Evolutionary conservation across 2,113 vertebrate genomes (phyloP).

Genomic region (Pardalotus punctatus): DNA sequence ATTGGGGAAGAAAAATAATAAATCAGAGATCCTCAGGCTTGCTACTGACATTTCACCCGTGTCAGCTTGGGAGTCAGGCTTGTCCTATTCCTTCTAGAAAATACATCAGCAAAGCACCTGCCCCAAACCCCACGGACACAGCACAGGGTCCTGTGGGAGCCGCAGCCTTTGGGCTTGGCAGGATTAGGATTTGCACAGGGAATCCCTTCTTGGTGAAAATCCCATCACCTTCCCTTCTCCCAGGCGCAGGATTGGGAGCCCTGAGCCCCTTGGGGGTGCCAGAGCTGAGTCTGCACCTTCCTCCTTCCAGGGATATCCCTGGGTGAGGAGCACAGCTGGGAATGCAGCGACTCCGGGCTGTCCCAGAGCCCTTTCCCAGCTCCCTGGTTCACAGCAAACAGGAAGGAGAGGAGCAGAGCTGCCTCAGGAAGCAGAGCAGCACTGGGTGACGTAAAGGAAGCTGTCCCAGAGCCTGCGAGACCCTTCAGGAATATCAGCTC

Average conservation of each 20-base stretch:
- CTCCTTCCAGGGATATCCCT: not conserved
- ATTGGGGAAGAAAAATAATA: not conserved
- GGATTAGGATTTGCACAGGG: not conserved
- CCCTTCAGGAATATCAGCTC: not conserved
- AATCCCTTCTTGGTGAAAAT: not conserved
- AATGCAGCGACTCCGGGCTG: no score
- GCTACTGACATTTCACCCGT: not conserved
- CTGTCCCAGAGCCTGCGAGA: not conserved
- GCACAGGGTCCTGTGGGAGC: not conserved
- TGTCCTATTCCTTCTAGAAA: not conserved
- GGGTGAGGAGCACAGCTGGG: no score
- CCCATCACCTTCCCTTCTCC: not conserved
- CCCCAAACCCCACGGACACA: not conserved
- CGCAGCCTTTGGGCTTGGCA: not conserved
- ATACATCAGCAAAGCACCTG: not conserved
- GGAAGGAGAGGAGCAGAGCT: not conserved
- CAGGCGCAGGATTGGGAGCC: not conserved
- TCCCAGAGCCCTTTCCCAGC: not conserved
- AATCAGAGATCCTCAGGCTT: not conserved
- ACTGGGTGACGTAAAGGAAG: not conserved
- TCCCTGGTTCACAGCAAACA: not conserved
- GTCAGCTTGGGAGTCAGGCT: not conserved
- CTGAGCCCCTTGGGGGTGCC: rapidly evolving
- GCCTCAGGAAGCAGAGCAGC: not conserved
- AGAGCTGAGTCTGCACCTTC: not conserved